A percentile compares a stretch with the other conserved stretches of the same genome.
These are phyloP conservation scores for Drosophila fuyamai DNA, from an alignment of 1,140 invertebrate genomes.

Conservation along the genomic window DNA sequence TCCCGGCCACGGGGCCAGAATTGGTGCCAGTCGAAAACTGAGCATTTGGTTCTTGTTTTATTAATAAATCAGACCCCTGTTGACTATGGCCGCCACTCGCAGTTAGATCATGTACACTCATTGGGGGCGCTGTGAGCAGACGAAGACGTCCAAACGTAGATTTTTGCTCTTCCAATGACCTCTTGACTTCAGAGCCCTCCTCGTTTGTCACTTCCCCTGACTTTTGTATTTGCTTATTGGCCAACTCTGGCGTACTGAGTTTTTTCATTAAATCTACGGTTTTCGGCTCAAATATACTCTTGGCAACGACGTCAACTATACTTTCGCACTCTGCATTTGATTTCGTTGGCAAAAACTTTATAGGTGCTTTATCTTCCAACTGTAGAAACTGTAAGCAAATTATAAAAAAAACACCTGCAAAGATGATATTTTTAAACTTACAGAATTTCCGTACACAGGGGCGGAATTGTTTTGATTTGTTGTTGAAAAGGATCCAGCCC, in stretches of 20 bases:
- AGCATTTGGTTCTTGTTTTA: conserved; percentile 27
- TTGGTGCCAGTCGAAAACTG: conserved; percentile 8
- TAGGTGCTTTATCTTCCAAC: conserved; percentile 37
- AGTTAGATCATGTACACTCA: conserved; percentile 86
- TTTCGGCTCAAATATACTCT: conserved; percentile 18
- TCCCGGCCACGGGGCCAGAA: conserved; percentile 2
- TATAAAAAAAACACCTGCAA: background rate
- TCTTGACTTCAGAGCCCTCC: conserved; percentile 36
- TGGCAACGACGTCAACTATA: conserved; percentile 1
- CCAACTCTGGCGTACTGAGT: background rate
- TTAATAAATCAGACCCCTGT: conserved; percentile 13
- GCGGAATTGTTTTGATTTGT: conserved; percentile 70
- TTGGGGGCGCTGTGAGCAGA: conserved; percentile 87
- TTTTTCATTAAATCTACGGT: conserved; percentile 12
- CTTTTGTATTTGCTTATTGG: conserved; percentile 16
- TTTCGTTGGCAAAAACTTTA: conserved; percentile 29
- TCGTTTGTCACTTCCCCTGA: conserved; percentile 2
- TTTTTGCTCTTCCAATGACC: conserved; percentile 47
- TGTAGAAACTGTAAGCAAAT: conserved; percentile 45
- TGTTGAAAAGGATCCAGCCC: conserved; percentile 18
- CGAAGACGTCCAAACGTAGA: conserved; percentile 87
- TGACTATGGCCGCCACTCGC: conserved; percentile 18
- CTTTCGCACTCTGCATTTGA: conserved; percentile 3
- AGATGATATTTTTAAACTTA: background rate
- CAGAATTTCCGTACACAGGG: conserved; percentile 61